Conservation (phyloP, 2,797 vertebrate genomes). For the Potorous gilbertii region DNA sequence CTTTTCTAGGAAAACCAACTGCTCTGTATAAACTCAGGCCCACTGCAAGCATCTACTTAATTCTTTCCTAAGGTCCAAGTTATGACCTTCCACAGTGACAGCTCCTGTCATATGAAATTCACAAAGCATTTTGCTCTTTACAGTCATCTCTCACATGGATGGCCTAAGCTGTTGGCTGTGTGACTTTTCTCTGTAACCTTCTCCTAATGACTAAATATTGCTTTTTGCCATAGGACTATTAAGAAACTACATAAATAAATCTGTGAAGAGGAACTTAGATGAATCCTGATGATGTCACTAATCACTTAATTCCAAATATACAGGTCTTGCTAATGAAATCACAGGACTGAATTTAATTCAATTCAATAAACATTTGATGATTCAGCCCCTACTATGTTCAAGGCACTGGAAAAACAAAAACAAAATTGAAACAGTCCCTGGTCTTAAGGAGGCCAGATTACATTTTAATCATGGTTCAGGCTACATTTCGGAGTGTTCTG, state of each 20-base stretch:
- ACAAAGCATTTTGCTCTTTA: background rate
- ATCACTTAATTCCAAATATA: background rate
- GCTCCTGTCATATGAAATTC: background rate
- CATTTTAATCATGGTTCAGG: background rate
- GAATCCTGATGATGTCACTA: background rate
- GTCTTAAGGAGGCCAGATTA: background rate
- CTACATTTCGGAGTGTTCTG: background rate
- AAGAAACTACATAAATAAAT: background rate
- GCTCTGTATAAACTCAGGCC: background rate
- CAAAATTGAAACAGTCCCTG: background rate
- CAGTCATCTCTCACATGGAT: background rate
- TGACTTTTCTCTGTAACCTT: background rate
- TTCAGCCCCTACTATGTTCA: background rate
- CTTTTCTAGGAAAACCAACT: background rate
- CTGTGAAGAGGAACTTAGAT: background rate
- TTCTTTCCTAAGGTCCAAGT: background rate
- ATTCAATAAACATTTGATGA: background rate
- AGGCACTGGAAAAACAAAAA: background rate
- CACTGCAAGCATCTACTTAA: background rate
- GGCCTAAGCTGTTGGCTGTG: background rate
- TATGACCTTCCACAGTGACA: background rate
- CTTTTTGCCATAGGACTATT: background rate
- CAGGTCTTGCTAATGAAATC: background rate
- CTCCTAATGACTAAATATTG: background rate
- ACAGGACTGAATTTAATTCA: background rate